Percentiles rank a stretch among this genome's conserved stretches.
Evolutionary conservation across 2,888 invertebrate genomes (phyloP).

Genomic region (Busseola fusca): DNA sequence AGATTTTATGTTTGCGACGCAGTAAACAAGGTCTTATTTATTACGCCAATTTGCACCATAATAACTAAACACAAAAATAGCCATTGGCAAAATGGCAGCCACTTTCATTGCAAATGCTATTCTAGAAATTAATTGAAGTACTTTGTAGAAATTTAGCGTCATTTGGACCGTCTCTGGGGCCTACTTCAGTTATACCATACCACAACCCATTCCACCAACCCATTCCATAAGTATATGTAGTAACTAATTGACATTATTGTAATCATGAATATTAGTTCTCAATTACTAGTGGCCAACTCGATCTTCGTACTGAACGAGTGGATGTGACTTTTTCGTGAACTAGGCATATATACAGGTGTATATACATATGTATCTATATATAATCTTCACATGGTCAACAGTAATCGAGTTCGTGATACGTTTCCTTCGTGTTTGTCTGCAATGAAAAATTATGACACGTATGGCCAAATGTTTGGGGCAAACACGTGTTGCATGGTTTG

Average conservation of each 20-base stretch:
- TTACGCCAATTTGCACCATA: conserved; percentile 25
- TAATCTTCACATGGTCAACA: conserved; percentile 50
- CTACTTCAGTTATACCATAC: conserved; percentile 5
- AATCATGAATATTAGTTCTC: conserved; percentile 11
- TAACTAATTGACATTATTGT: conserved; percentile 1
- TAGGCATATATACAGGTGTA: conserved; percentile 10
- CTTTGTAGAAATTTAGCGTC: conserved; percentile 9
- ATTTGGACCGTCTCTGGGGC: neutral
- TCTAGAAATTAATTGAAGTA: neutral
- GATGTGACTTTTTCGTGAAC: conserved; percentile 45
- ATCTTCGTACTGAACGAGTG: conserved; percentile 18
- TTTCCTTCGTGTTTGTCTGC: conserved; percentile 55
- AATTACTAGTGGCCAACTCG: conserved; percentile 7
- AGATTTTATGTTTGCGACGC: neutral
- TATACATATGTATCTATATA: conserved; percentile 29
- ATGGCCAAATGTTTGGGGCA: conserved; percentile 45
- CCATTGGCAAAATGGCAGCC: conserved; percentile 4
- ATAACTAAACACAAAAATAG: conserved; percentile 15
- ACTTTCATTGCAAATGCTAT: conserved; percentile 29
- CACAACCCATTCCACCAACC: too few species aligned
- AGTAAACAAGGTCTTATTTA: conserved; percentile 31
- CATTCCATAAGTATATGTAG: too few species aligned
- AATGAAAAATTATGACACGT: conserved; percentile 55
- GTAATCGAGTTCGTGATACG: conserved; percentile 54
- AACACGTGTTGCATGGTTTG: conserved; percentile 28